These are phyloP conservation scores for Nematopogon swammerdamellus DNA, from an alignment of 2,888 invertebrate genomes.

Conservation along the genomic window DNA sequence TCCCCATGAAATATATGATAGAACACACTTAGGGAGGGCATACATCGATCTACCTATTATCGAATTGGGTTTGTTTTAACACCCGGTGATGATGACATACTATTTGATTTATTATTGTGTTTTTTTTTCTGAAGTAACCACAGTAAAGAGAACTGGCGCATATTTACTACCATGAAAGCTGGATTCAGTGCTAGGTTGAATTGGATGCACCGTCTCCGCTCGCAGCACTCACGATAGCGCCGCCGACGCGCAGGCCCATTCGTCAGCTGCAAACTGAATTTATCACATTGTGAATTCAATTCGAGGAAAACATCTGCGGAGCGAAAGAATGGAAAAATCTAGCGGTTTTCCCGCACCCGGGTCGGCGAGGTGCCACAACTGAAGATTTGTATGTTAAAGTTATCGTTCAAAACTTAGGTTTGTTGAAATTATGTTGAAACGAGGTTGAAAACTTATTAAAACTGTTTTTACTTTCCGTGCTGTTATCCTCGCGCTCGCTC, in stretches of 20 bases:
- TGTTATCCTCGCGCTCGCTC: no score
- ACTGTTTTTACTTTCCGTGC: no score
- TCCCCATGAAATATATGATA: no score
- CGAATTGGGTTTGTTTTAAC: no score
- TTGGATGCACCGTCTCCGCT: conserved; percentile 12
- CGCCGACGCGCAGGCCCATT: conserved; percentile 18
- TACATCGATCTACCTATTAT: no score
- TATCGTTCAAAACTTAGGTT: no score
- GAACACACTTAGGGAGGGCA: no score
- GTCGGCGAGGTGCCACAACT: background rate
- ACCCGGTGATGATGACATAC: no score
- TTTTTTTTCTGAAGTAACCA: no score
- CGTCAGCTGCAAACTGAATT: conserved; percentile 33
- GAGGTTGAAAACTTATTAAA: no score
- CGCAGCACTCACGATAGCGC: conserved; percentile 12
- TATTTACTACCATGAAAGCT: background rate
- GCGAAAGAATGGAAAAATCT: conserved; percentile 28
- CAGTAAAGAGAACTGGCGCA: conserved; percentile 1
- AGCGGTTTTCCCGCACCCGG: conserved; percentile 9
- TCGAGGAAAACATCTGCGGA: conserved; percentile 40
- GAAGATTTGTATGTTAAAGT: background rate
- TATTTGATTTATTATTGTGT: no score
- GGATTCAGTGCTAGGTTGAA: conserved; percentile 5
- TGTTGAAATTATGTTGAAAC: no score
- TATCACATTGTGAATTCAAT: conserved; percentile 53